Base-by-base conservation (phyloP, 1,140 invertebrate species). In the Ericerus pela region DNA sequence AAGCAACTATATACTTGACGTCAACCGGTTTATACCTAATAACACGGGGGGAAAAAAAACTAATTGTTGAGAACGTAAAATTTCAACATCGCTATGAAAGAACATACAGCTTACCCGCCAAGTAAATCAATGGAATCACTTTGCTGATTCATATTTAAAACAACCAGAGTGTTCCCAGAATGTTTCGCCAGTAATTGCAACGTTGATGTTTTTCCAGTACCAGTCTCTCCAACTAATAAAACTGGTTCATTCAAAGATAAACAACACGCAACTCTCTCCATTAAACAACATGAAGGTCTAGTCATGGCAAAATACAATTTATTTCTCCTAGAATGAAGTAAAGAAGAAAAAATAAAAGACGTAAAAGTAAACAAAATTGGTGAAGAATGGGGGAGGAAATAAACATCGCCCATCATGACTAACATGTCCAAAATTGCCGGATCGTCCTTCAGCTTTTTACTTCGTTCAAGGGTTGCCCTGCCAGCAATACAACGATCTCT, bases 61-160 rank as follows among this genome's bases (percentile, higher is more conserved):
- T 53, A 59, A 54, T n/a, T n/a, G n/a, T n/a, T n/a, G n/a, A n/a
- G n/a, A n/a, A n/a, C n/a, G n/a, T n/a, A n/a, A n/a, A n/a, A n/a
- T n/a, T n/a, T n/a, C n/a, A n/a, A n/a, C n/a, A n/a, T n/a, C n/a
- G n/a, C n/a, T n/a, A n/a, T 29, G 22, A 36, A 27, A 6, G 14
- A 6, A 59, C 67, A 67, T 67, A 80, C n/a, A n/a, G n/a, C 14
- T 47, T 24, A 47, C 69, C 96, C 95, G 62, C 96, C 96, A 1
- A 99, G 73, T 11, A 99, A 74, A 76, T 99, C 96, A 2, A 88
- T 80, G 51, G 86, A 91, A 71, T 99, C 95, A 62, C 89, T 96
- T 69, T 99, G 95, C 68, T 99, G 95, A 68, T 96, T 99, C 85
- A 99, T 89, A 69, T 99, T 99, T n/a, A 99, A 87, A 0, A 98